Conservation (phyloP, 2,113 vertebrate species). For the Lathamus discolor region DNA sequence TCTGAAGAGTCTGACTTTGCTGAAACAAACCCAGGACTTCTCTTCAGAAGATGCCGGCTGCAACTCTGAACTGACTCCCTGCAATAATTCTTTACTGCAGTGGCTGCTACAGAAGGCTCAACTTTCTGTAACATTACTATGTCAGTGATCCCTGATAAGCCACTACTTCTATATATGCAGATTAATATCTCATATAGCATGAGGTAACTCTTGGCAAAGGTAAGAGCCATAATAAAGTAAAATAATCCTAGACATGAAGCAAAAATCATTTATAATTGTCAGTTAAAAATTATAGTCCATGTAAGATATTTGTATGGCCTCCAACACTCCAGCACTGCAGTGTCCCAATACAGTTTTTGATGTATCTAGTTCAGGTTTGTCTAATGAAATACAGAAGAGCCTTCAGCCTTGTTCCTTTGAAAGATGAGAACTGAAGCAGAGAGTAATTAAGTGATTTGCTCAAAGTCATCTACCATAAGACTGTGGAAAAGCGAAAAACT, state of each 20-base stretch:
- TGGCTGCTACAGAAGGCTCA: not conserved
- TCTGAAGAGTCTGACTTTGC: not conserved
- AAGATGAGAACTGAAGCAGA: not conserved
- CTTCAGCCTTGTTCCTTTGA: not conserved
- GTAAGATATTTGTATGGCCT: not conserved
- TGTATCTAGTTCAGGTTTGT: not conserved
- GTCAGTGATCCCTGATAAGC: not conserved
- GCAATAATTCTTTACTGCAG: not conserved
- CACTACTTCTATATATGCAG: not conserved
- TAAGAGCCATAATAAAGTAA: not conserved
- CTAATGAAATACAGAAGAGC: not conserved
- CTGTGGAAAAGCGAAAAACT: not conserved
- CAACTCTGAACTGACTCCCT: not conserved
- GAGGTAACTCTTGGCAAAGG: constrained; percentile 13
- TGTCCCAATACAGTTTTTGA: not conserved
- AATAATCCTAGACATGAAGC: not conserved
- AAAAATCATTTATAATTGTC: not conserved
- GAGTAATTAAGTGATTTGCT: not conserved
- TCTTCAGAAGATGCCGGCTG: not conserved
- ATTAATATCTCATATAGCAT: not conserved
- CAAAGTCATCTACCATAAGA: not conserved
- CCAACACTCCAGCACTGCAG: not conserved
- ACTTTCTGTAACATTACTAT: not conserved
- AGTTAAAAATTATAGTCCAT: not conserved
- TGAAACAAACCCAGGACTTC: not conserved